A percentile compares a stretch with the other conserved stretches of the same genome.
Conservation (phyloP, 2,113 vertebrate genomes). For the Poicephalus gulielmi region DNA sequence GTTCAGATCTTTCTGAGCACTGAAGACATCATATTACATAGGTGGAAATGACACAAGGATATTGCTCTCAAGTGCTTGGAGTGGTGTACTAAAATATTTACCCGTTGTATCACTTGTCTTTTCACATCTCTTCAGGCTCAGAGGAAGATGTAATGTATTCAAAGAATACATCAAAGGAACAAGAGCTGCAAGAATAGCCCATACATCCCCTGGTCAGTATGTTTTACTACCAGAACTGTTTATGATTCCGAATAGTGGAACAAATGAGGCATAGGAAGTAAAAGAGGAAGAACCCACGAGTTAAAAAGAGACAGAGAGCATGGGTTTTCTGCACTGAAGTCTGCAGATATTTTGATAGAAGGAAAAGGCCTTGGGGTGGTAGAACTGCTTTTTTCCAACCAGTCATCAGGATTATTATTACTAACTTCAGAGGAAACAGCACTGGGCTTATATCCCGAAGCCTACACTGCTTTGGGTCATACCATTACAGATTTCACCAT, state of each 20-base stretch:
- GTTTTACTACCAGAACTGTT: constrained; percentile 4
- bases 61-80: not conserved
- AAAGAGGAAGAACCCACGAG: not conserved
- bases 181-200: not conserved
- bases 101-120: not conserved
- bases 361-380: not conserved
- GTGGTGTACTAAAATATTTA: not conserved
- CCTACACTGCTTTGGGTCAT: not conserved
- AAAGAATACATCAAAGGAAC: not conserved
- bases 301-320: not conserved
- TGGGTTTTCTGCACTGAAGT: not conserved
- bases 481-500: not conserved
- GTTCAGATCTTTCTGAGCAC: not conserved
- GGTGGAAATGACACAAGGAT: not conserved
- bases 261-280: not conserved
- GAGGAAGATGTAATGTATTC: not conserved
- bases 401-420: not conserved
- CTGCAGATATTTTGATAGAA: not conserved
- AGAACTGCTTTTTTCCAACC: not conserved
- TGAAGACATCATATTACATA: not conserved
- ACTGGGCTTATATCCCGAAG: not conserved
- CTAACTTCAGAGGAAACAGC: constrained; percentile 11
- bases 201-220: not conserved
- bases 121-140: constrained; percentile 11
- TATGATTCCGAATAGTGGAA: not conserved